Percentiles rank a stretch among this genome's conserved stretches.
Conservation (phyloP, 2,113 vertebrate genomes). For the Lipotes vexillifer region DNA sequence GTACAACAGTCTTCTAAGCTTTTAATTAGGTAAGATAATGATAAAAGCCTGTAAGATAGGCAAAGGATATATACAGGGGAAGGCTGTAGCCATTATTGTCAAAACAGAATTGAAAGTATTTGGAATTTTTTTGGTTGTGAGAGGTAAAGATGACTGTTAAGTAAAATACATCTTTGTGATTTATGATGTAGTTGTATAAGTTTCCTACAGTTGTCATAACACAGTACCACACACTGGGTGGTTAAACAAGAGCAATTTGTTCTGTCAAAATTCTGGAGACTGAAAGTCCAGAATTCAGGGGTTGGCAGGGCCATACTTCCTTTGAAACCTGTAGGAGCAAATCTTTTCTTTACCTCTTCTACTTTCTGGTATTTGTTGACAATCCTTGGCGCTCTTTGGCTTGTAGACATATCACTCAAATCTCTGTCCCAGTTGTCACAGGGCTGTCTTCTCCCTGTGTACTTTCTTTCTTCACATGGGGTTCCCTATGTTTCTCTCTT, state of each 20-base stretch:
- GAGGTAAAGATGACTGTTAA: not conserved
- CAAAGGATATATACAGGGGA: not conserved
- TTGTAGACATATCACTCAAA: not conserved
- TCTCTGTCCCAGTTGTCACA: not conserved
- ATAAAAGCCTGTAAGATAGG: not conserved
- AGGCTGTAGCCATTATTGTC: not conserved
- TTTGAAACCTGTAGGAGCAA: not conserved
- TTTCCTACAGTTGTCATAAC: not conserved
- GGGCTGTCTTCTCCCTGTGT: not conserved
- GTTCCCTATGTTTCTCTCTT: not conserved
- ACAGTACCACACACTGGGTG: not conserved
- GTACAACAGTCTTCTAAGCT: not conserved
- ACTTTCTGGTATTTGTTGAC: not conserved
- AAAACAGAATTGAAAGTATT: not conserved
- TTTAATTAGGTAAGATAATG: not conserved
- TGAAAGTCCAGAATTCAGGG: not conserved
- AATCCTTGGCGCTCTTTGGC: not conserved
- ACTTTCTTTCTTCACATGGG: fast-evolving
- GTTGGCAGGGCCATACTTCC: not conserved
- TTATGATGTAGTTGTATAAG: not conserved
- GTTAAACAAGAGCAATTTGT: not conserved
- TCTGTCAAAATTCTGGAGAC: not conserved
- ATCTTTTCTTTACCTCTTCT: not conserved
- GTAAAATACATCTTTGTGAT: not conserved
- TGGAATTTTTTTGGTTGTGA: not conserved